These are phyloP conservation scores for Drosophila suboccidentalis DNA, from an alignment of 2,888 invertebrate genomes.

Conservation along the genomic window DNA sequence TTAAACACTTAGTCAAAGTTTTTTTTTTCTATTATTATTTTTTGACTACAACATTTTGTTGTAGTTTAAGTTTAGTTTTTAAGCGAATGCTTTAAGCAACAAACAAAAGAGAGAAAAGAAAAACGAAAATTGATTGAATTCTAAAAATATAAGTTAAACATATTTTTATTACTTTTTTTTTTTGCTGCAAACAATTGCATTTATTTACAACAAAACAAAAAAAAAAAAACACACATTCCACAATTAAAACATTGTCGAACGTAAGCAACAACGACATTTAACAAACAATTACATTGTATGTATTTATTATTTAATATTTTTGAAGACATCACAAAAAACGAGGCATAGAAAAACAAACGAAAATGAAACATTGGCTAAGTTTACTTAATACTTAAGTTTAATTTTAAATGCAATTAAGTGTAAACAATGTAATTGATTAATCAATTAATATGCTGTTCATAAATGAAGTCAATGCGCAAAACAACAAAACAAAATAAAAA, in stretches of 20 bases:
- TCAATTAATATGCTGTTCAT: conserved; percentile 74
- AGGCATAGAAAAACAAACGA: conserved; percentile 55
- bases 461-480: conserved; percentile 72
- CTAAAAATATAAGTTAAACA: conserved; percentile 2
- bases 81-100: conserved; percentile 53
- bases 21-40: conserved; percentile 13
- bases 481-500: conserved; percentile 9
- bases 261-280: conserved; percentile 19
- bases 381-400: conserved; percentile 11
- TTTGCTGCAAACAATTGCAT: conserved; percentile 62
- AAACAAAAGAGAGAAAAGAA: conserved; percentile 13
- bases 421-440: conserved; percentile 31
- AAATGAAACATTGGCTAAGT: conserved; percentile 27
- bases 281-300: conserved; percentile 25
- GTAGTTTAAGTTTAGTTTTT: conserved; percentile 20
- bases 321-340: conserved; percentile 42
- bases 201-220: conserved; percentile 54
- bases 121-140: conserved; percentile 11
- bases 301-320: conserved; percentile 53
- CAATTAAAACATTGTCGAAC: conserved; percentile 23
- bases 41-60: conserved; percentile 12
- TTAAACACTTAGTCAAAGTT: conserved; percentile 51
- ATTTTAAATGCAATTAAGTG: conserved; percentile 24
- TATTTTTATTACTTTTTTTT: background rate
- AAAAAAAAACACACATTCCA: conserved; percentile 18